Evolutionary conservation across 2,113 vertebrate genomes (phyloP), one percentile per base, ranked within the genome.

Genomic region (Gallinago undulata): DNA sequence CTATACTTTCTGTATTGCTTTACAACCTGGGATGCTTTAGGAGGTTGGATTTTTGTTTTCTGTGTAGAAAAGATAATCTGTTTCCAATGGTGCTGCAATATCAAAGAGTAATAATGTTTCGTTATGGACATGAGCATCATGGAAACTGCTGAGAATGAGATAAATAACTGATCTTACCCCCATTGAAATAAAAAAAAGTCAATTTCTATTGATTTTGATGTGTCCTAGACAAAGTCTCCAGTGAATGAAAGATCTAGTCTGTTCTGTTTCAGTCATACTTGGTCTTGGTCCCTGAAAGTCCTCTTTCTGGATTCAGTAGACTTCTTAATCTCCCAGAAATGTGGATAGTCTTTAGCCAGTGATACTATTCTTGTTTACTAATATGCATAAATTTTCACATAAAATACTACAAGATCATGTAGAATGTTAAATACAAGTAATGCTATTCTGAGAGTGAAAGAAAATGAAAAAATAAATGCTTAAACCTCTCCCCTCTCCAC

Each of bases 381-480:
- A 53, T 81, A 53, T 30, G 13, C 15, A 22, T 60, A 64, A 37
- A 39, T 90, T 84, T 22, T 78, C 39, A 64, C 25, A 37, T 37
- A 81, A 88, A 92, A 78, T 84, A n/a, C 19, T 77, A 10, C 11
- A 89, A 45, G 22, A 30, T 84, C 51, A 94, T 51, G 39, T 19
- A 82, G 60, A 82, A 7, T 24, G 7, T 68, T 57, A 73, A 96
- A 84, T 88, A 91, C 60, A 91, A 96, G n/a, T 74, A 92, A 82
- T 69, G 37, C 17, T 82, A 47, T 87, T 87, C 67, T 67, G 43
- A 37, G 33, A 74, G 31, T 37, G 39, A 94, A 88, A 69, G 43
- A 75, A 66, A 87, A 96, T 57, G 47, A 6, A 47, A 67, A 22
- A n/a, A 82, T 53, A 72, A 80, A 68, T 7, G 19, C 59, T 73